Percentiles rank a stretch among this genome's conserved stretches.
Conservation (phyloP, 2,113 vertebrate genomes). For the Cnemophilus loriae region DNA sequence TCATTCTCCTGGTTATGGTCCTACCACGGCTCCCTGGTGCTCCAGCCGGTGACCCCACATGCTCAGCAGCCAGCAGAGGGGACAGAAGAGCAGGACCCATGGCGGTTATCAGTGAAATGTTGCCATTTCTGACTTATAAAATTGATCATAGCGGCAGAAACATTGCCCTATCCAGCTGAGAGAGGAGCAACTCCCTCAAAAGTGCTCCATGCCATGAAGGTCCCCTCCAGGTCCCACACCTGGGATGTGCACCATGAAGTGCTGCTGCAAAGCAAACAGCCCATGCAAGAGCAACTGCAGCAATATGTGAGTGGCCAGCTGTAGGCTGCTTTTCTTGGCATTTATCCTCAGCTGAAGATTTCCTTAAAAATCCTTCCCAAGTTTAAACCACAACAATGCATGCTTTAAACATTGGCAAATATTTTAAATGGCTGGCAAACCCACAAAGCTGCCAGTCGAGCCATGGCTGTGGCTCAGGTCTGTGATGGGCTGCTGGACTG, state of each 20-base stretch:
- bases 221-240: background rate
- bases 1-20: background rate
- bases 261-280: background rate
- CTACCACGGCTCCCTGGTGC: rapidly evolving
- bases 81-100: background rate
- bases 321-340: background rate
- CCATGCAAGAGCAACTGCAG: background rate
- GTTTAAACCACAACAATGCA: background rate
- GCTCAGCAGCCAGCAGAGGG: background rate
- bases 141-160: background rate
- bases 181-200: background rate
- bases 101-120: rapidly evolving
- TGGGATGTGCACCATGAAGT: background rate
- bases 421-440: background rate
- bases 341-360: background rate
- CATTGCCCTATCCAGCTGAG: background rate
- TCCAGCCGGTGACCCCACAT: rapidly evolving
- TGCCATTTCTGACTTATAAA: background rate
- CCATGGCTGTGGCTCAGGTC: background rate
- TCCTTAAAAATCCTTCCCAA: background rate
- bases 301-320: background rate
- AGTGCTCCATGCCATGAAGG: rapidly evolving
- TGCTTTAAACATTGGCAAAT: background rate
- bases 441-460: background rate
- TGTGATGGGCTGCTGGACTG: background rate